Percentiles rank a stretch among this genome's conserved stretches.
phyloP scores from a whole-genome alignment of 2,797 vertebrate genomes.

The Erethizon dorsatum region DNA sequence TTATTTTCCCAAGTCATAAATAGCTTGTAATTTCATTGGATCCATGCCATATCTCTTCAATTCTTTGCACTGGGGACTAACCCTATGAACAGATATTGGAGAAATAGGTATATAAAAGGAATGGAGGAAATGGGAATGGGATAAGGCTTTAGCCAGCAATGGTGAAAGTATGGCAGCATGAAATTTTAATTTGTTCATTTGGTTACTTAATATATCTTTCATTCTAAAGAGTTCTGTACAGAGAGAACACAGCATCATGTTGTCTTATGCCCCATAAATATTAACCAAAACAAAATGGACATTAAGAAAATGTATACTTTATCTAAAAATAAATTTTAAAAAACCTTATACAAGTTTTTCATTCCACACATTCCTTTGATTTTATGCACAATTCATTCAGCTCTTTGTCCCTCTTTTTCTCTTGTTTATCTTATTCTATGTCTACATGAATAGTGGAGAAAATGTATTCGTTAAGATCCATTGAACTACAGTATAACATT shows the following conservation, averaged over 20 bases:
- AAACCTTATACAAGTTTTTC: not conserved
- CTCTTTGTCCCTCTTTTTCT: not conserved
- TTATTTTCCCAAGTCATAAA: slow-evolving; percentile 28
- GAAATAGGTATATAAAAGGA: not conserved
- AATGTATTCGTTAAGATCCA: not conserved
- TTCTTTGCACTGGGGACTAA: not conserved
- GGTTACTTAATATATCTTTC: not conserved
- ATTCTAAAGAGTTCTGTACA: not conserved
- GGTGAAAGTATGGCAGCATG: not conserved
- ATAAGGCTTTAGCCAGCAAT: not conserved
- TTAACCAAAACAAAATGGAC: slow-evolving; percentile 36
- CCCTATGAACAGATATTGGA: not conserved
- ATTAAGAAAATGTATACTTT: not conserved
- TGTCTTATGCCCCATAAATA: slow-evolving; percentile 6
- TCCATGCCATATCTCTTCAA: not conserved
- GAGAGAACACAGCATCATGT: not conserved
- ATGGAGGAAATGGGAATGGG: not conserved
- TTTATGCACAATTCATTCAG: not conserved
- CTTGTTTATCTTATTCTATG: not conserved
- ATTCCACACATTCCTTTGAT: not conserved
- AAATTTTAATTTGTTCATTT: not conserved
- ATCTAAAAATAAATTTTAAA: not conserved
- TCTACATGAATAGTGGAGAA: not conserved
- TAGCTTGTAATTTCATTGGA: not conserved
- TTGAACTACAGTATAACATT: not conserved